phyloP scores from a whole-genome alignment of 1,140 invertebrate genomes.

The Nephila pilipes region DNA sequence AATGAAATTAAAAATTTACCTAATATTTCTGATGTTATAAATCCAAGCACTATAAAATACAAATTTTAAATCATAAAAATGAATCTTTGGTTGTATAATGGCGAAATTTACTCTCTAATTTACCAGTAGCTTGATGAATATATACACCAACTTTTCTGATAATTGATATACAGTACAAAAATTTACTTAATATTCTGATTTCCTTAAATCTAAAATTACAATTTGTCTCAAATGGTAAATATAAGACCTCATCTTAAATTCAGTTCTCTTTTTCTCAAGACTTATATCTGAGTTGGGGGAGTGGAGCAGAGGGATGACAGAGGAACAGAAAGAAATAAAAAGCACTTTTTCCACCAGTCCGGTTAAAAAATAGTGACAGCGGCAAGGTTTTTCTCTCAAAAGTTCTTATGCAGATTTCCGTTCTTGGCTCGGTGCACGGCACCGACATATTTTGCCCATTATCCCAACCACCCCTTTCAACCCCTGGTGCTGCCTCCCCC shows the following conservation, averaged over 20 bases:
- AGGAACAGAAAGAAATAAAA: constrained; percentile 28
- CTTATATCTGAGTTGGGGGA: background rate
- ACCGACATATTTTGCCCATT: constrained; percentile 75
- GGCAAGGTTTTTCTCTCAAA: constrained; percentile 69
- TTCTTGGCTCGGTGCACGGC: constrained; percentile 33
- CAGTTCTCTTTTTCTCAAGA: background rate
- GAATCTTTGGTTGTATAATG: too few species aligned
- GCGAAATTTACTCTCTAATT: too few species aligned
- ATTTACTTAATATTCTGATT: background rate
- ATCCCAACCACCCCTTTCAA: constrained; percentile 51
- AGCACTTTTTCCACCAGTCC: constrained; percentile 49
- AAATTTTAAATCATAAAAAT: too few species aligned
- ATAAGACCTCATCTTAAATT: background rate
- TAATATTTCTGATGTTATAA: too few species aligned
- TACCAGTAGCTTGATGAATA: too few species aligned
- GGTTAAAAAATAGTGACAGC: constrained; percentile 32
- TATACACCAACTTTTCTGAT: too few species aligned
- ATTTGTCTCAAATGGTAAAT: background rate
- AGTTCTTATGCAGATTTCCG: constrained; percentile 74
- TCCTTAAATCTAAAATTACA: background rate
- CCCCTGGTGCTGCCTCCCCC: background rate
- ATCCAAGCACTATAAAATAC: too few species aligned
- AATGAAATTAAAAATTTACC: too few species aligned
- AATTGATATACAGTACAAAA: too few species aligned
- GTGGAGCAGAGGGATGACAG: background rate